These are phyloP conservation scores for human (Homo sapiens) DNA, from an alignment of 2,113 vertebrate species.

Conservation along the genomic window DNA sequence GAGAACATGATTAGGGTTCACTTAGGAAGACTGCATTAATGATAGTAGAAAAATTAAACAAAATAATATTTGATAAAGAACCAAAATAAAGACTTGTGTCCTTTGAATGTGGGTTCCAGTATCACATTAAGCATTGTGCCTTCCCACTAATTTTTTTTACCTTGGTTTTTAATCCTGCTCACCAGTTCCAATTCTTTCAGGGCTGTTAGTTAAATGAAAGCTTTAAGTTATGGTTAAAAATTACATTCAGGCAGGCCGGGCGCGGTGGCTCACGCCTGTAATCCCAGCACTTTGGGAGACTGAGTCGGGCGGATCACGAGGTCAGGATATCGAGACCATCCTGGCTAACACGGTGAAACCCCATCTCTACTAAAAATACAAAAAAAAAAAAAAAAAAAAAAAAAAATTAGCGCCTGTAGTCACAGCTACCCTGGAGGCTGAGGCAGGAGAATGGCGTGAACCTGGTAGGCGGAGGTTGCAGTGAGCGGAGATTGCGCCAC, in stretches of 20 bases:
- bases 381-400: too few species aligned
- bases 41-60: background rate
- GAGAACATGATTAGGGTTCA: background rate
- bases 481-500: too few species aligned
- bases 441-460: too few species aligned
- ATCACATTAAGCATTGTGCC: background rate
- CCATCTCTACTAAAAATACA: too few species aligned
- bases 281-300: too few species aligned
- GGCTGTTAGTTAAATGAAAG: background rate
- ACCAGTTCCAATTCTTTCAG: background rate
- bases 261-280: too few species aligned
- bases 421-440: too few species aligned
- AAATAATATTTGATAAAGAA: background rate
- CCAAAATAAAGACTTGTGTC: background rate
- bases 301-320: accelerated
- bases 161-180: background rate
- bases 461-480: too few species aligned
- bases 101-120: background rate
- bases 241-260: background rate
- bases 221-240: background rate
- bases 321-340: too few species aligned
- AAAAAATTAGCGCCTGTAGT: too few species aligned
- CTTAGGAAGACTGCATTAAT: too few species aligned
- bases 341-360: too few species aligned
- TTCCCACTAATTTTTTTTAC: background rate